These are phyloP conservation scores for Tauraco erythrolophus DNA, from an alignment of 2,113 vertebrate species.

Conservation along the genomic window DNA sequence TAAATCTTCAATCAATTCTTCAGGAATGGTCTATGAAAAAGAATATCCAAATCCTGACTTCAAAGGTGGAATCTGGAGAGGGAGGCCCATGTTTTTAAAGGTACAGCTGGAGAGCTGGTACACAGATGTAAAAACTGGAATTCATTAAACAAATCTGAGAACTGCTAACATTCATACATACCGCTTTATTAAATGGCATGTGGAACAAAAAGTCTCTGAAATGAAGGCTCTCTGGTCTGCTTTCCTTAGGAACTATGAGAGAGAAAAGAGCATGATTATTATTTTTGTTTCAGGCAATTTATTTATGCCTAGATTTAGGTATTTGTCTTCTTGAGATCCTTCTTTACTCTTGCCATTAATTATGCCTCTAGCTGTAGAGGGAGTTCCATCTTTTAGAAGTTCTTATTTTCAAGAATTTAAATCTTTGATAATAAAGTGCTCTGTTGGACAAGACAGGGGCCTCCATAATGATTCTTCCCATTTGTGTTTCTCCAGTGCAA, in stretches of 20 bases:
- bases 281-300: neutral
- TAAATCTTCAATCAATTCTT: neutral
- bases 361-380: neutral
- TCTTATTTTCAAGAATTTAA: neutral
- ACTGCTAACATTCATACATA: neutral
- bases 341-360: neutral
- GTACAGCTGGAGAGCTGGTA: neutral
- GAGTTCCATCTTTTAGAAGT: neutral
- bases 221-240: neutral
- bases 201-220: neutral
- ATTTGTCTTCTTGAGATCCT: neutral
- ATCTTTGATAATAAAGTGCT: neutral
- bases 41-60: neutral
- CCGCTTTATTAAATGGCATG: neutral
- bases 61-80: neutral
- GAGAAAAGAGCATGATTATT: neutral
- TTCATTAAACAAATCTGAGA: neutral
- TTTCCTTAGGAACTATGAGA: conserved; percentile 10
- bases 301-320: neutral
- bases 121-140: neutral
- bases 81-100: neutral
- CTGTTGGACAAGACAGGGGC: neutral
- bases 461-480: neutral
- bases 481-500: neutral
- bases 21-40: neutral